These are phyloP conservation scores for Drosophila dives DNA, from an alignment of 2,888 invertebrate genomes.

Conservation along the genomic window DNA sequence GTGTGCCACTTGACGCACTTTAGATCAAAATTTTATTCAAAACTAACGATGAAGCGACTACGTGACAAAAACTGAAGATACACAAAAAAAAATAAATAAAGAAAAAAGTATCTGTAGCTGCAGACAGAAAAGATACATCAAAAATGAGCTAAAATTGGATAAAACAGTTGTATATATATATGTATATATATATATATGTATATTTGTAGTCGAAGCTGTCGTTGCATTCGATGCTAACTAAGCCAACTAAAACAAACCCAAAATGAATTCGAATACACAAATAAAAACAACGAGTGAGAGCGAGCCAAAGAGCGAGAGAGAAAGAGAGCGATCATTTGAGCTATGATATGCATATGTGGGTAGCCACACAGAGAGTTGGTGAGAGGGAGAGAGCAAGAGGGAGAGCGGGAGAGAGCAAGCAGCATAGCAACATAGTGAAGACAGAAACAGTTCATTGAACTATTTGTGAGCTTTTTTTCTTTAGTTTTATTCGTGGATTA, in stretches of 20 bases:
- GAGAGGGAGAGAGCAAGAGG: conserved; percentile 12
- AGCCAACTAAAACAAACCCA: conserved; percentile 49
- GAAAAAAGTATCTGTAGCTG: conserved; percentile 8
- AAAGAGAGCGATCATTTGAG: conserved; percentile 18
- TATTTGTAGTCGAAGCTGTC: conserved; percentile 42
- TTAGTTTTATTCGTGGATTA: conserved; percentile 82
- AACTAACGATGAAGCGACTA: conserved; percentile 44
- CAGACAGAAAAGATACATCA: conserved; percentile 16
- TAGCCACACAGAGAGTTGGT: conserved; percentile 16
- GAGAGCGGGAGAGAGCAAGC: conserved; percentile 32
- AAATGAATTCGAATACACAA: conserved; percentile 71
- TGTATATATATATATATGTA: background rate
- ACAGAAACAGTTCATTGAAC: conserved; percentile 79
- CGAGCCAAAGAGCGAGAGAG: conserved; percentile 14
- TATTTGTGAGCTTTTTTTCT: conserved; percentile 82
- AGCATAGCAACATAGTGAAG: conserved; percentile 77
- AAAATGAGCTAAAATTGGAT: conserved; percentile 14
- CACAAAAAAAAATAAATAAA: background rate
- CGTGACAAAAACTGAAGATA: conserved; percentile 61
- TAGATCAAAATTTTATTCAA: conserved; percentile 67
- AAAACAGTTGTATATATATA: conserved; percentile 7
- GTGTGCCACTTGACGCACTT: conserved; percentile 17
- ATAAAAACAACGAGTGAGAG: conserved; percentile 45
- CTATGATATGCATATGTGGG: conserved; percentile 38
- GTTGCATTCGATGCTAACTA: conserved; percentile 51